Conservation (phyloP, 1,140 invertebrate species). For the Aphaenogaster ashmeadi region DNA sequence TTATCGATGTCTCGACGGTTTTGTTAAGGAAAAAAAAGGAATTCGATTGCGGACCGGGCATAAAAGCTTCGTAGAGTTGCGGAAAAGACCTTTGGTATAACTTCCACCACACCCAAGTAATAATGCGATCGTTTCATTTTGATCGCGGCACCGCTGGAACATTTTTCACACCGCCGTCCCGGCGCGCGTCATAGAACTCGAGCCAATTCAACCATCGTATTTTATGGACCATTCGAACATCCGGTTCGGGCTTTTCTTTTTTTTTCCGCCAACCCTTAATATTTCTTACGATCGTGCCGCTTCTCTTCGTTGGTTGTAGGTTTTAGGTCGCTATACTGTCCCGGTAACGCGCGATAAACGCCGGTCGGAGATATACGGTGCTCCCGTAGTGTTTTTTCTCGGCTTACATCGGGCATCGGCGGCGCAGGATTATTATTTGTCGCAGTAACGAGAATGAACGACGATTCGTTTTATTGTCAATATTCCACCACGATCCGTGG, state of each 20-base stretch:
- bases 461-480: constrained; percentile 47
- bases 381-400: constrained; percentile 28
- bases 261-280: constrained; percentile 38
- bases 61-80: not conserved
- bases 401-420: constrained; percentile 45
- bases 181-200: constrained; percentile 37
- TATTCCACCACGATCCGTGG: constrained; percentile 43
- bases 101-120: constrained; percentile 55
- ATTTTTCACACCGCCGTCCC: constrained; percentile 54
- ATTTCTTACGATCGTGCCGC: constrained; percentile 44
- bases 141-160: constrained; percentile 40
- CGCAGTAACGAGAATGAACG: constrained; percentile 56
- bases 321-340: constrained; percentile 28
- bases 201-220: constrained; percentile 57
- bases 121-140: constrained; percentile 63
- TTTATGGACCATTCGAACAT: constrained; percentile 57
- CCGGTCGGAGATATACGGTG: constrained; percentile 41
- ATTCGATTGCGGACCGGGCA: not conserved
- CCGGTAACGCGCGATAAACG: constrained; percentile 54
- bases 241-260: constrained; percentile 15
- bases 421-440: constrained; percentile 55
- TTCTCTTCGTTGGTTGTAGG: constrained; percentile 8
- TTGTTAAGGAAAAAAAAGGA: not conserved
- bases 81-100: not conserved
- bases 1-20: not conserved